These are phyloP conservation scores for Caradrina kadenii DNA, from an alignment of 2,888 invertebrate genomes.

Conservation along the genomic window DNA sequence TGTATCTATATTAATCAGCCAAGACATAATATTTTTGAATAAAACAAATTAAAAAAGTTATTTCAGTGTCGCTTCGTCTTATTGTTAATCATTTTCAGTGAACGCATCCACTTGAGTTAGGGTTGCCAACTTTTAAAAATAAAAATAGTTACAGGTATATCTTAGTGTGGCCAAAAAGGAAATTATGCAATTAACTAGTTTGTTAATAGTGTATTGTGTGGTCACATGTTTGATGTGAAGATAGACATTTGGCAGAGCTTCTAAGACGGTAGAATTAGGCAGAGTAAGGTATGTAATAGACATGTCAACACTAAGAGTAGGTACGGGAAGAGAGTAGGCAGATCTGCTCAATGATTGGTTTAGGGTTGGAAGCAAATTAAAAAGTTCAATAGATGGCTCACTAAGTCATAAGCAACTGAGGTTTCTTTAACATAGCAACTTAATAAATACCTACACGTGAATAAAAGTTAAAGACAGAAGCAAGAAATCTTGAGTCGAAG, in stretches of 20 bases:
- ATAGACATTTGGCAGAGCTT: constrained; percentile 52
- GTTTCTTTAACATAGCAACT: too few relatives aligned
- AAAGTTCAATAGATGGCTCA: background rate
- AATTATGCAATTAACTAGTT: constrained; percentile 48
- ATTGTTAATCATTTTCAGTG: constrained; percentile 61
- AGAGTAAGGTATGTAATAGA: constrained; percentile 35
- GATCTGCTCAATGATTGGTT: constrained; percentile 20
- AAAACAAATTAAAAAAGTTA: constrained; percentile 45
- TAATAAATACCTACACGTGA: too few relatives aligned
- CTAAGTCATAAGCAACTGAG: background rate
- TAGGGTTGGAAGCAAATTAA: constrained; percentile 34
- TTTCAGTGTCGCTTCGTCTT: constrained; percentile 35
- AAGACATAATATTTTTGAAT: constrained; percentile 42
- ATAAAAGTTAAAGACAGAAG: too few relatives aligned
- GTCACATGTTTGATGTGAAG: constrained; percentile 51
- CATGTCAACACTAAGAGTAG: constrained; percentile 39
- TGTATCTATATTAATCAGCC: constrained; percentile 6
- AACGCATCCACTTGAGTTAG: constrained; percentile 49
- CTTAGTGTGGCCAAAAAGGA: constrained; percentile 43
- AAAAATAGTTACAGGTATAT: constrained; percentile 20
- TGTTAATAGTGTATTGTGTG: constrained; percentile 34
- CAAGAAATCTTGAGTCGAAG: too few relatives aligned
- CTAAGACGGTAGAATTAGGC: constrained; percentile 33
- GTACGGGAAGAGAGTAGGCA: constrained; percentile 19
- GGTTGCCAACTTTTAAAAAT: constrained; percentile 63